Base-by-base conservation (phyloP, 1,140 invertebrate species). In the Leptinotarsa lineolata region DNA sequence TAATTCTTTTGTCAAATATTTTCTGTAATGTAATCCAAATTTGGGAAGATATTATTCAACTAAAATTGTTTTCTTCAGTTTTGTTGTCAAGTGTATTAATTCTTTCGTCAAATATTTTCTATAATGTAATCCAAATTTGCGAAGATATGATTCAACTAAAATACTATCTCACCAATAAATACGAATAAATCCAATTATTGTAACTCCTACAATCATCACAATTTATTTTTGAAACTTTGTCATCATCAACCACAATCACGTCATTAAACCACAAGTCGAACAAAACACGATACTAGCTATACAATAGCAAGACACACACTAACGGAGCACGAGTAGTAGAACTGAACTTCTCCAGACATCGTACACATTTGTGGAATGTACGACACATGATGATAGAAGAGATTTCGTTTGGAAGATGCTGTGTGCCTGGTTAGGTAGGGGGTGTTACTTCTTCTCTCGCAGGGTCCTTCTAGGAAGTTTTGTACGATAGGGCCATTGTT, bases 281-380 rank as follows among this genome's bases (percentile, higher is more conserved):
- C 15, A 4, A 15, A n/a, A 54, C 48, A 54, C 48, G 16, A 54
- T 54, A 54, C 30, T 39, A 11, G 0, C 30, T 39, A 39, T 11
- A 39, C 8, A 39, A 39, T 8, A 39, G 30, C 30, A 39, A 8
- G 30, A 39, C 30, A 39, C 30, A 39, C 30, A 39, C 30, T 39
- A 39, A 39, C 30, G 0, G 30, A 39, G 2, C 30, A 39, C 30
- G 30, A 54, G 15, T n/a, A 54, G 48, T 18, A 13, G n/a, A 54
- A 54, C 48, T 54, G 48, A 54, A 54, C 13, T 39, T 16, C 12
- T 22, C 63, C 63, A 65, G 63, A 65, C 63, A 16, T 39, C 22
- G 63, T 65, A 65, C 63, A 65, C 63, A 30, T 65, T 65, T 24
- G 63, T 65, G 63, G 63, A 65, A 65, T 65, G 63, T 65, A 22